phyloP scores from a whole-genome alignment of 92 coral and sea anemone genomes.

The Zoanthus sociatus region DNA sequence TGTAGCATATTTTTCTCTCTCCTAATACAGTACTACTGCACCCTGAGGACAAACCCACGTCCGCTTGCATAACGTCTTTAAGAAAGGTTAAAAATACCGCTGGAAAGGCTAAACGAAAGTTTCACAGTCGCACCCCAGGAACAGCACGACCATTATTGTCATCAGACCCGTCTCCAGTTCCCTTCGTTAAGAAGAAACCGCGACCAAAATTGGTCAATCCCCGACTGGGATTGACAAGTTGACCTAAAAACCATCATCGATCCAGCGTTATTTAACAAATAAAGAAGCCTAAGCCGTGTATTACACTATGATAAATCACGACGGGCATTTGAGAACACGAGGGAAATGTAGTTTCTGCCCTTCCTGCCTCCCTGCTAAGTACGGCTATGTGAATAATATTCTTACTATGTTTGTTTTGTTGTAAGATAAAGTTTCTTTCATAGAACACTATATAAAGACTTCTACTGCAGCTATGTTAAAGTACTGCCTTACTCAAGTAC shows the following conservation, averaged over 20 bases:
- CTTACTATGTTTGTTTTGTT: too few species aligned
- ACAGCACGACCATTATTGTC: slow-evolving; percentile 16
- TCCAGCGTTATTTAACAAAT: too few species aligned
- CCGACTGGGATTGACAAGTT: slow-evolving; percentile 25
- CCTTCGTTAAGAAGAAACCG: neutral
- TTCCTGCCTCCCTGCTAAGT: too few species aligned
- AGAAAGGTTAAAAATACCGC: slow-evolving; percentile 64
- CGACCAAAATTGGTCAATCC: neutral
- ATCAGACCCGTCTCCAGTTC: slow-evolving; percentile 4
- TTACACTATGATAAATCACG: too few species aligned
- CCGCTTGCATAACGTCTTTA: slow-evolving; percentile 67
- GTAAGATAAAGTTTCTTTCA: too few species aligned
- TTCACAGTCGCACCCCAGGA: slow-evolving; percentile 34
- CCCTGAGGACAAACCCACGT: slow-evolving; percentile 87
- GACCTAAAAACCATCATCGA: neutral
- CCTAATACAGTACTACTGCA: slow-evolving; percentile 81
- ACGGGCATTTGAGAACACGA: too few species aligned
- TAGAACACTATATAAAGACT: too few species aligned
- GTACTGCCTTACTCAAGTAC: too few species aligned
- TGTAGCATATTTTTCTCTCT: neutral
- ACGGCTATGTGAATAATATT: too few species aligned
- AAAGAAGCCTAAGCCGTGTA: too few species aligned
- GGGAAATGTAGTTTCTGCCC: too few species aligned
- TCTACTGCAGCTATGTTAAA: too few species aligned
- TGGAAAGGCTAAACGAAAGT: slow-evolving; percentile 26